A percentile compares a stretch with the other conserved stretches of the same genome.
These are phyloP conservation scores for Eupeodes latifasciatus DNA, from an alignment of 2,888 invertebrate species.

Conservation along the genomic window DNA sequence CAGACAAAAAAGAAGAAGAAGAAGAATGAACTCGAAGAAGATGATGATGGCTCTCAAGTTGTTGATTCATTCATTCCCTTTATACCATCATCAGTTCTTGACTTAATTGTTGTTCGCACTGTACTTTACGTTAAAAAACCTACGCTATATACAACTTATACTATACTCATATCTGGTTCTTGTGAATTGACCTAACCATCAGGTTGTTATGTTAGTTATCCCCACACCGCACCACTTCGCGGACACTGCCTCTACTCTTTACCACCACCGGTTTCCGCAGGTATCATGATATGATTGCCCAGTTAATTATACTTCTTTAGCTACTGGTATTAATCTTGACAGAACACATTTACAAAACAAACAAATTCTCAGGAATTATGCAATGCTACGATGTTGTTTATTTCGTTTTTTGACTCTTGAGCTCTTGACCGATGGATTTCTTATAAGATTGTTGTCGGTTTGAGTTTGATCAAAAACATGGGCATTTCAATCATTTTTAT, in stretches of 20 bases:
- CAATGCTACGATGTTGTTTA: slow-evolving; percentile 61
- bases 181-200: slow-evolving; percentile 21
- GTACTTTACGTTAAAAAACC: slow-evolving; percentile 3
- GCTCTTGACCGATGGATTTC: not conserved
- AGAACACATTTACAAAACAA: slow-evolving; percentile 32
- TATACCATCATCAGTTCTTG: slow-evolving; percentile 1
- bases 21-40: slow-evolving; percentile 46
- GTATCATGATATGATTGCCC: slow-evolving; percentile 58
- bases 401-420: slow-evolving; percentile 18
- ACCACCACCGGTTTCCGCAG: not conserved
- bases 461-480: too few species aligned
- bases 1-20: slow-evolving; percentile 27
- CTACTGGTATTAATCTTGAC: slow-evolving; percentile 44
- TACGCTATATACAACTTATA: not conserved
- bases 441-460: too few species aligned
- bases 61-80: slow-evolving; percentile 53
- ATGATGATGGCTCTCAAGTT: not conserved
- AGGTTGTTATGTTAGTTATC: slow-evolving; percentile 14
- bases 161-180: not conserved
- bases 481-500: too few species aligned
- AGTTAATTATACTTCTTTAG: slow-evolving; percentile 62
- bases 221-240: too few species aligned
- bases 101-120: slow-evolving; percentile 65
- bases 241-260: too few species aligned
- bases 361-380: slow-evolving; percentile 70